Evolutionary conservation across 2,888 invertebrate genomes (phyloP).

Genomic region (Strigamia crassipes): DNA sequence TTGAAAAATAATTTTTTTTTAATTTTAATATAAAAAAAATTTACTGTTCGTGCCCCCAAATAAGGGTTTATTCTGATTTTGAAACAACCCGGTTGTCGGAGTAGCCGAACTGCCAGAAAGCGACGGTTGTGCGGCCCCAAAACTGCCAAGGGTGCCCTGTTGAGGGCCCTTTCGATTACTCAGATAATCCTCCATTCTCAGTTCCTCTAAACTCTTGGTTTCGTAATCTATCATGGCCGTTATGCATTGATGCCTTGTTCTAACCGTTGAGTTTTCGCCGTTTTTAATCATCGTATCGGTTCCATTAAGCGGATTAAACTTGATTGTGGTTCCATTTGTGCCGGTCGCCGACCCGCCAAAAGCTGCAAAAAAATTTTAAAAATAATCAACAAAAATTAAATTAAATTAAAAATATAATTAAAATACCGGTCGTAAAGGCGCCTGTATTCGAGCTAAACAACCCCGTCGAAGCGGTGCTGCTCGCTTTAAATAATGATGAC

Average conservation of each 20-base stretch:
- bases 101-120: constrained; percentile 51
- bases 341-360: constrained; percentile 59
- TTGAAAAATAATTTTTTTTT: no score
- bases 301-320: constrained; percentile 83
- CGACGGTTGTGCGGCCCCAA: constrained; percentile 50
- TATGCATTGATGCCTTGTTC: constrained; percentile 93
- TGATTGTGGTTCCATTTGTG: constrained; percentile 74
- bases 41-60: constrained; percentile 61
- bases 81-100: constrained; percentile 52
- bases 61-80: constrained; percentile 64
- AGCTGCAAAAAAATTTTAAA: neutral
- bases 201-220: constrained; percentile 88
- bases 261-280: constrained; percentile 81
- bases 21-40: no score
- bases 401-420: neutral
- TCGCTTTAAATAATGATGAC: constrained; percentile 61
- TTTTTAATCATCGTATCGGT: constrained; percentile 90
- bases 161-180: constrained; percentile 82
- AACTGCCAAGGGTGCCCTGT: constrained; percentile 52
- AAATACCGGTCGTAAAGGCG: neutral
- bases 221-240: constrained; percentile 99
- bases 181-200: constrained; percentile 89
- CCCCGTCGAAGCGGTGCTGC: constrained; percentile 60
- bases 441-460: constrained; percentile 60
- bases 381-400: no score